A percentile compares a stretch with the other conserved stretches of the same genome.
These are phyloP conservation scores for Camponotus vicinus DNA, from an alignment of 1,140 invertebrate species.

Conservation along the genomic window DNA sequence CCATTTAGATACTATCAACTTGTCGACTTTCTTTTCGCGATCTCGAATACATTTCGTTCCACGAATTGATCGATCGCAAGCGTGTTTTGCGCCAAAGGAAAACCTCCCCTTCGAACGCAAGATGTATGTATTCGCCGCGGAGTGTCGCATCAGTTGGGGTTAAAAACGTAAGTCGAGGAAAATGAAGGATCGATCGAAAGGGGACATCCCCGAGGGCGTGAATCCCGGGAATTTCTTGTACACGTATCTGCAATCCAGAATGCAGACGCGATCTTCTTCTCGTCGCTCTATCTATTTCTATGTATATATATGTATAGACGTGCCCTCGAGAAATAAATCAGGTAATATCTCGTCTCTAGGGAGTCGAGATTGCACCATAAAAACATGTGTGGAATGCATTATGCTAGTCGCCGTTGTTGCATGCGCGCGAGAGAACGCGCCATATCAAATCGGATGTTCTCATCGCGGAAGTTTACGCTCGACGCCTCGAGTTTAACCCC, in stretches of 20 bases:
- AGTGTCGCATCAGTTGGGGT: slow-evolving; percentile 34
- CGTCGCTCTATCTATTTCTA: neutral
- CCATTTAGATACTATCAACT: slow-evolving; percentile 33
- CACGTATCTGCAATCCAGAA: slow-evolving; percentile 40
- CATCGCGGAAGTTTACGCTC: neutral
- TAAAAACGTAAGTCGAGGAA: slow-evolving; percentile 54
- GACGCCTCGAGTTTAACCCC: neutral
- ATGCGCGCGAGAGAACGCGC: neutral
- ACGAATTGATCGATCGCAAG: slow-evolving; percentile 44
- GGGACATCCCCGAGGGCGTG: neutral
- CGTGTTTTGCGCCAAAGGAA: slow-evolving; percentile 24
- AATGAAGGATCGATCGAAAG: slow-evolving; percentile 42
- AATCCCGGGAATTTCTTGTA: slow-evolving; percentile 23
- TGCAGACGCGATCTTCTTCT: neutral
- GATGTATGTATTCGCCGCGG: slow-evolving; percentile 16
- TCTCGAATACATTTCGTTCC: neutral
- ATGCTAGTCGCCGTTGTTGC: neutral
- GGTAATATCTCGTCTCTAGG: slow-evolving; percentile 52
- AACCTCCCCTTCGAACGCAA: neutral
- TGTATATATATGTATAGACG: neutral
- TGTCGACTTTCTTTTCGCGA: slow-evolving; percentile 30
- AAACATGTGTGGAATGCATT: slow-evolving; percentile 60
- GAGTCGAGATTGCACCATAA: slow-evolving; percentile 32
- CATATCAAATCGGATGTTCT: slow-evolving; percentile 24
- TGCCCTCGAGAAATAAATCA: neutral